phyloP scores from a whole-genome alignment of 2,113 vertebrate species.

The Edolisoma coerulescens region DNA sequence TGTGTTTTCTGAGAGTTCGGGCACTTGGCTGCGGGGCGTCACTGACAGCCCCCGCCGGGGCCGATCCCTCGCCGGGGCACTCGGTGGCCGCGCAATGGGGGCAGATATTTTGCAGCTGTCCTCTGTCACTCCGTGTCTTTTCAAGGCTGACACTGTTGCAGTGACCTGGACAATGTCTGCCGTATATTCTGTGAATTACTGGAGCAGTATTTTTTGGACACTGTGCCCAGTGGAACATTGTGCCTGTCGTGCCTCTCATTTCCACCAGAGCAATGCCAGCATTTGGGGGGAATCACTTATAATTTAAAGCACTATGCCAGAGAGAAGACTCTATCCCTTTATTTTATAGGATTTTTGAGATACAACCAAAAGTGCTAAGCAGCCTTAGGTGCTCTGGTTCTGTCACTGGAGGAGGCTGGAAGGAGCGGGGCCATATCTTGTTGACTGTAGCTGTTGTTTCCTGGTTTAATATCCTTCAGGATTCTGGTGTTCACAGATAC shows the following conservation, averaged over 20 bases:
- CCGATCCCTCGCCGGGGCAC: neutral
- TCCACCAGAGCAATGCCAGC: neutral
- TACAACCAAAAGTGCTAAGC: neutral
- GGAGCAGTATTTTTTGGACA: neutral
- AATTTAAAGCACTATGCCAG: neutral
- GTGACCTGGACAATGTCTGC: neutral
- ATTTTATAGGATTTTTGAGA: neutral
- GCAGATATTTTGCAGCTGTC: neutral
- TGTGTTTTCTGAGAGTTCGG: neutral
- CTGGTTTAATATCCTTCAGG: neutral
- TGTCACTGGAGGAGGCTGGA: neutral
- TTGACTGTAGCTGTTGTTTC: neutral
- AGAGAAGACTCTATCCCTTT: neutral
- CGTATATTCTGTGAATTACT: neutral
- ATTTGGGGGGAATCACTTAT: neutral
- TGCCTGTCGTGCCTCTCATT: neutral
- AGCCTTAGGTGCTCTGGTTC: neutral
- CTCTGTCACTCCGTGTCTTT: neutral
- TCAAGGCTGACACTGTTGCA: neutral
- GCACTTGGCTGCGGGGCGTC: neutral
- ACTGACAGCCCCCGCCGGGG: neutral
- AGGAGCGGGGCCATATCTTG: neutral
- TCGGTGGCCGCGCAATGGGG: fast-evolving
- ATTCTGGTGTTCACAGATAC: neutral
- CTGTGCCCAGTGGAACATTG: neutral